These are phyloP conservation scores for Ceriagrion tenellum DNA, from an alignment of 2,888 invertebrate genomes.

Conservation along the genomic window DNA sequence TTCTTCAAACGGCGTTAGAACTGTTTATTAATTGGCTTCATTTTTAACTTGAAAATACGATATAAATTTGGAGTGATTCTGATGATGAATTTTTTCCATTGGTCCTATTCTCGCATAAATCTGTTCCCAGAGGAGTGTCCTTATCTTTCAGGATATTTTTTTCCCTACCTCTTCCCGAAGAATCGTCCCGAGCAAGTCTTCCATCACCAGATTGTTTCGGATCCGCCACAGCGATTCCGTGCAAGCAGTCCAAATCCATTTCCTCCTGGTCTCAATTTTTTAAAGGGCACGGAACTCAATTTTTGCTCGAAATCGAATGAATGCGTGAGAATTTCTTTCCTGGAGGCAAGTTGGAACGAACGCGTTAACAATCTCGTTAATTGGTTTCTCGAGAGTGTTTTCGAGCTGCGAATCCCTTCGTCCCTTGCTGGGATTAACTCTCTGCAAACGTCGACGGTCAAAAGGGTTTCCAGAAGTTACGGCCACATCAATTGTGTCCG, in stretches of 20 bases:
- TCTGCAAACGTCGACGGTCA: not conserved
- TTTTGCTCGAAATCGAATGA: not conserved
- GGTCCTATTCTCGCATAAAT: too few relatives aligned
- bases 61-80: too few relatives aligned
- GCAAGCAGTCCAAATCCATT: not conserved
- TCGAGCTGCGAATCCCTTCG: not conserved
- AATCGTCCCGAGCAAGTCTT: not conserved
- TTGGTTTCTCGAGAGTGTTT: conserved; percentile 20
- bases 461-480: not conserved
- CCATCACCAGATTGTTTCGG: not conserved
- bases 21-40: too few relatives aligned
- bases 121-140: not conserved
- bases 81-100: not conserved
- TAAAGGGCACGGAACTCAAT: not conserved
- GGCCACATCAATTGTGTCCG: not conserved
- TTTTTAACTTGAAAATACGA: too few relatives aligned
- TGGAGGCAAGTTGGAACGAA: not conserved
- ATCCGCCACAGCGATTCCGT: not conserved
- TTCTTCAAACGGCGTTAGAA: too few relatives aligned
- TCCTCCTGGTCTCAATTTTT: not conserved
- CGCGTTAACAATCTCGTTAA: not conserved
- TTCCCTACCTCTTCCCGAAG: not conserved
- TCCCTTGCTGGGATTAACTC: not conserved
- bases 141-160: not conserved
- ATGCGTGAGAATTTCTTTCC: not conserved